Percentiles rank a stretch among this genome's conserved stretches.
phyloP scores from a whole-genome alignment of 2,888 invertebrate genomes.

The Tethea ocularis region DNA sequence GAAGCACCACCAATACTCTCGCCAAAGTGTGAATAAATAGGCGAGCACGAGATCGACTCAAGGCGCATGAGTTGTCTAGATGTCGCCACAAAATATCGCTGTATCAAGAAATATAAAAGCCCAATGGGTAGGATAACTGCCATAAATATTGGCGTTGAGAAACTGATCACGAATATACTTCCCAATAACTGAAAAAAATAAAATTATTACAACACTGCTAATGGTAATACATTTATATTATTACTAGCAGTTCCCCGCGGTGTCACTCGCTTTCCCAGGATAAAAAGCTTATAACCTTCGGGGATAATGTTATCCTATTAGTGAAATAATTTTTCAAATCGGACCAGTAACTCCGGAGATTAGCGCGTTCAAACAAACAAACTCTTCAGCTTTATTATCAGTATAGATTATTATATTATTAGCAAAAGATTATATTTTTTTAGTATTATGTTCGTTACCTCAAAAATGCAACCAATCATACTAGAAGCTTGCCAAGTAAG shows the following conservation, averaged over 20 bases:
- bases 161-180: constrained; percentile 93
- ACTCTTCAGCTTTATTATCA: too few species aligned
- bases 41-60: constrained; percentile 96
- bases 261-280: too few species aligned
- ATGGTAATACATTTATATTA: too few species aligned
- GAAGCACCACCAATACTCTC: constrained; percentile 95
- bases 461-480: constrained; percentile 88
- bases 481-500: constrained; percentile 87
- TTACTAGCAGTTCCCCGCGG: too few species aligned
- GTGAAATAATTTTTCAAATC: too few species aligned
- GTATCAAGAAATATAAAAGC: constrained; percentile 92
- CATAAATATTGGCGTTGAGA: constrained; percentile 92
- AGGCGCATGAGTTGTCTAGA: constrained; percentile 97
- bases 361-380: too few species aligned
- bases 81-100: constrained; percentile 97
- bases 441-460: constrained; percentile 80
- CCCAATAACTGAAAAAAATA: constrained; percentile 87
- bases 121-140: constrained; percentile 91
- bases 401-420: too few species aligned
- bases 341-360: too few species aligned
- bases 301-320: too few species aligned
- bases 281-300: too few species aligned
- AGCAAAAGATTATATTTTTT: background rate
- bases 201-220: too few species aligned
- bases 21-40: constrained; percentile 98